phyloP scores from a whole-genome alignment of 2,888 invertebrate genomes.

The Pardosa pseudoannulata region DNA sequence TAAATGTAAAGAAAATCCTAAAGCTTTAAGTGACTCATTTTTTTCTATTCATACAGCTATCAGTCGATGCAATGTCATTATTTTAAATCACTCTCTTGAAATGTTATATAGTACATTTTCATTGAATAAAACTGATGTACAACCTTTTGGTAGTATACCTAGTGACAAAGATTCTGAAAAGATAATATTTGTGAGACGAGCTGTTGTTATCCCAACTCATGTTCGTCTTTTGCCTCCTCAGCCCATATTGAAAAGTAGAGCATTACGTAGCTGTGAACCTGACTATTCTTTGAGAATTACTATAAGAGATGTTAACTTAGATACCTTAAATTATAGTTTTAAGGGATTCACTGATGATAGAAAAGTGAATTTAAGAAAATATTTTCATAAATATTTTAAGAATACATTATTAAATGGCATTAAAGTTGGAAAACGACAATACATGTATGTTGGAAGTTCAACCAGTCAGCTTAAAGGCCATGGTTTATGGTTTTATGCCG shows the following conservation, averaged over 20 bases:
- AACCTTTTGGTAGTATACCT: background rate
- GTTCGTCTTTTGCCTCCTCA: conserved; percentile 68
- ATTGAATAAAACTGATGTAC: too few species aligned
- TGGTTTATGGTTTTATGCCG: conserved; percentile 74
- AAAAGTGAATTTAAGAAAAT: background rate
- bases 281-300: conserved; percentile 47
- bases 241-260: conserved; percentile 57
- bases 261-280: conserved; percentile 49
- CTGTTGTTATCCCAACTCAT: conserved; percentile 72
- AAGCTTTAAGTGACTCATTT: conserved; percentile 40
- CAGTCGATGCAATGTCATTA: conserved; percentile 34
- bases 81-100: conserved; percentile 45
- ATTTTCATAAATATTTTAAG: conserved; percentile 43
- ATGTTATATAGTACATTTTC: conserved; percentile 27
- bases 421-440: conserved; percentile 72
- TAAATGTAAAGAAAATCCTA: conserved; percentile 26
- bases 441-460: conserved; percentile 75
- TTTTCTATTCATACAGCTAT: conserved; percentile 52
- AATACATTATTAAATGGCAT: conserved; percentile 56
- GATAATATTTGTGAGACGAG: conserved; percentile 63
- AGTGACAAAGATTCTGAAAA: conserved; percentile 1
- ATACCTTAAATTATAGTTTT: conserved; percentile 29
- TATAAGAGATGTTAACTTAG: conserved; percentile 49
- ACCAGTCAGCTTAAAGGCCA: conserved; percentile 75
- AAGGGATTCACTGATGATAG: background rate